These are phyloP conservation scores for Aleiodes alternator DNA, from an alignment of 2,888 invertebrate species.

Conservation along the genomic window DNA sequence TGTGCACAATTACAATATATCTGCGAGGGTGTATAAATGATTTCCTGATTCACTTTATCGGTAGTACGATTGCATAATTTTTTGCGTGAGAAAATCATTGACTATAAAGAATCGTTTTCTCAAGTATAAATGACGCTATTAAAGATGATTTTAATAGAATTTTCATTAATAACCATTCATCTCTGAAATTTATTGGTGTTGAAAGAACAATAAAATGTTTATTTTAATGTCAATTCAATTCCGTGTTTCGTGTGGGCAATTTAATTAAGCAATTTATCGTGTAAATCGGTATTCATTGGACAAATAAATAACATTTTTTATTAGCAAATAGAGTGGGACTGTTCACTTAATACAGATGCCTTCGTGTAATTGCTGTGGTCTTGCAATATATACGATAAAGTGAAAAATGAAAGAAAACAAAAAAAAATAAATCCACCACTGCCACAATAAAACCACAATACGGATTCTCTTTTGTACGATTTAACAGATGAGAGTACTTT, in stretches of 20 bases:
- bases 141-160: constrained; percentile 22
- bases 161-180: background rate
- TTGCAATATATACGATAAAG: constrained; percentile 44
- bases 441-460: constrained; percentile 45
- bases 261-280: no score
- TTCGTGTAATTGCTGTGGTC: constrained; percentile 47
- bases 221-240: no score
- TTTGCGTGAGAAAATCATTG: constrained; percentile 29
- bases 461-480: constrained; percentile 39
- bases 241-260: no score
- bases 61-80: constrained; percentile 9
- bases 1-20: background rate
- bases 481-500: constrained; percentile 14
- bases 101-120: background rate
- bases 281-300: background rate
- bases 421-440: background rate
- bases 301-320: background rate
- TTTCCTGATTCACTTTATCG: constrained; percentile 36
- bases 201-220: no score
- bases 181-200: no score
- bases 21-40: constrained; percentile 28
- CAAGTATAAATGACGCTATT: constrained; percentile 12
- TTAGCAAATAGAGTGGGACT: constrained; percentile 8
- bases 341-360: constrained; percentile 7
- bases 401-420: no score